Conservation (phyloP, 2,888 invertebrate species). For the Strigamia crassipes region DNA sequence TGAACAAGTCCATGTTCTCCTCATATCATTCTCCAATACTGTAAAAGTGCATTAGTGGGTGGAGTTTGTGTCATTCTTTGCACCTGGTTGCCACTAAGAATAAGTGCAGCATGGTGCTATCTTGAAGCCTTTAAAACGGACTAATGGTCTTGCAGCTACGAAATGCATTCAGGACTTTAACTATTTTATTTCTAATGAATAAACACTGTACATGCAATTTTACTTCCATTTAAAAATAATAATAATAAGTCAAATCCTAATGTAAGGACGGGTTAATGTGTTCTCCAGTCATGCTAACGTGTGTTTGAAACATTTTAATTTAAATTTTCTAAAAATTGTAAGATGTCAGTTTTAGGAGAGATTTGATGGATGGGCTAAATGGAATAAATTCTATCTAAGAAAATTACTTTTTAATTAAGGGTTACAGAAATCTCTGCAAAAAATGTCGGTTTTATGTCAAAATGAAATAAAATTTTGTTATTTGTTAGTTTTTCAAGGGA, state of each 20-base stretch:
- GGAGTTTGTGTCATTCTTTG: conserved; percentile 24
- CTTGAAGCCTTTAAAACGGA: neutral
- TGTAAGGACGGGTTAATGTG: neutral
- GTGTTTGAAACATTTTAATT: conserved; percentile 2
- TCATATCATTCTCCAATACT: neutral
- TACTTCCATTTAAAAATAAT: neutral
- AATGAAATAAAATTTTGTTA: neutral
- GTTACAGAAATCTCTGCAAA: neutral
- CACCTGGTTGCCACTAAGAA: conserved; percentile 25
- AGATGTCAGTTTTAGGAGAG: neutral
- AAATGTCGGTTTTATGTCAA: neutral
- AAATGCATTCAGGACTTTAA: neutral
- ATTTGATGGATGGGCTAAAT: conserved; percentile 20
- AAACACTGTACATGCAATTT: neutral
- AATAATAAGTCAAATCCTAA: neutral
- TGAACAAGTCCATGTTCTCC: conserved; percentile 15
- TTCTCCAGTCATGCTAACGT: conserved; percentile 1
- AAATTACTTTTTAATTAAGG: conserved; percentile 22
- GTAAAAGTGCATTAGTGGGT: conserved; percentile 27
- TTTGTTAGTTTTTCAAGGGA: neutral
- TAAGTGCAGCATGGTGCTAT: neutral
- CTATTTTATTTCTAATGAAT: conserved; percentile 25
- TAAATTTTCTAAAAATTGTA: neutral
- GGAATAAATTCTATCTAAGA: conserved; percentile 14
- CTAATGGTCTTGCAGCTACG: neutral